Conservation (phyloP, 2,113 vertebrate genomes). For the Callaeas wilsoni region DNA sequence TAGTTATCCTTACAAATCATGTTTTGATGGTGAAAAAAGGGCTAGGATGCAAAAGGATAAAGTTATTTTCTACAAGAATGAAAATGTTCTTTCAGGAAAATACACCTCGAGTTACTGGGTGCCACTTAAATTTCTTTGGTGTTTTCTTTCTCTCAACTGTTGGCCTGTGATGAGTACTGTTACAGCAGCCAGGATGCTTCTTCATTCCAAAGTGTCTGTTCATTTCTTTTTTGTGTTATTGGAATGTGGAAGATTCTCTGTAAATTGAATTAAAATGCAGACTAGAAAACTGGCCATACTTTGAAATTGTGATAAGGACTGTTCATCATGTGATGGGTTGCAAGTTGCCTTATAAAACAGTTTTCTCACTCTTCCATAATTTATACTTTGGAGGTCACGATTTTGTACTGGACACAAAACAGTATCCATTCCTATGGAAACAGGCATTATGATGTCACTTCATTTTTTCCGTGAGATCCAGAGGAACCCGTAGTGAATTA, state of each 20-base stretch:
- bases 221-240: background rate
- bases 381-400: conserved; percentile 45
- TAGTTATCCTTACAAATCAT: background rate
- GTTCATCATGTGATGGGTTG: background rate
- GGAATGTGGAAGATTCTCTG: background rate
- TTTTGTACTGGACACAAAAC: conserved; percentile 45
- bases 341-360: background rate
- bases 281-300: background rate
- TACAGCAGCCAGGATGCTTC: background rate
- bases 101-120: background rate
- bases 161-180: background rate
- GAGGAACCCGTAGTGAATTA: conserved; percentile 66
- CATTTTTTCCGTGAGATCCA: conserved; percentile 47
- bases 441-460: conserved; percentile 65
- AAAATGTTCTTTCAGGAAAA: background rate
- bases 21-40: background rate
- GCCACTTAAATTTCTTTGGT: background rate
- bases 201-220: background rate
- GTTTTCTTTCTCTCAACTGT: background rate
- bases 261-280: background rate
- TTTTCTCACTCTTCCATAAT: background rate
- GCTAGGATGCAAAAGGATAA: background rate
- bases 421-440: conserved; percentile 41
- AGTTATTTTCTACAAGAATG: background rate
- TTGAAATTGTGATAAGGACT: background rate